Percentiles rank a stretch among this genome's conserved stretches.
Evolutionary conservation across 2,797 vertebrate species (phyloP).

Genomic region (Holocentrus rufus): DNA sequence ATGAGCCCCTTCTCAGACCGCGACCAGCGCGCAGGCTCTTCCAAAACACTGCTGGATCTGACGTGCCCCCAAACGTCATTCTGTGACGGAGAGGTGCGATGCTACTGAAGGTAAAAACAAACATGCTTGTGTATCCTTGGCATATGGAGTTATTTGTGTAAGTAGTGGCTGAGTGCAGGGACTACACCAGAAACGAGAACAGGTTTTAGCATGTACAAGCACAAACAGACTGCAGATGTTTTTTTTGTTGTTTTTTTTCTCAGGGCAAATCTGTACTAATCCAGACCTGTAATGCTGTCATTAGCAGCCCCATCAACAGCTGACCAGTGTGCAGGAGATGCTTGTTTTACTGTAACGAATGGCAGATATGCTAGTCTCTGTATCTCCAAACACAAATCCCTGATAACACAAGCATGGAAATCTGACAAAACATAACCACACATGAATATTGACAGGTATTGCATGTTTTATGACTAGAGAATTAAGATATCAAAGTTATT

Average conservation of each 20-base stretch:
- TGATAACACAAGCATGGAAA: not conserved
- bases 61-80: conserved; percentile 49
- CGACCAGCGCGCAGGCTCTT: conserved; percentile 42
- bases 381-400: not conserved
- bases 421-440: no score
- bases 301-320: no score
- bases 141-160: conserved; percentile 12
- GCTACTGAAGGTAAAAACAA: conserved; percentile 45
- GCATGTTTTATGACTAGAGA: no score
- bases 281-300: no score
- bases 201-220: not conserved
- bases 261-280: no score
- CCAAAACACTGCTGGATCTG: conserved; percentile 60
- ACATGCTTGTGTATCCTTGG: conserved; percentile 30
- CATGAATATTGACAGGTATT: no score
- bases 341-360: not conserved
- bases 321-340: not conserved
- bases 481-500: no score
- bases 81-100: conserved; percentile 43
- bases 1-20: not conserved
- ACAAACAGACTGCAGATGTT: no score
- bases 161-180: not conserved
- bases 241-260: no score
- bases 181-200: not conserved
- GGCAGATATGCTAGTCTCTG: not conserved